Conservation (phyloP, 2,888 invertebrate species). For the Trichogramma dendrolimi region DNA sequence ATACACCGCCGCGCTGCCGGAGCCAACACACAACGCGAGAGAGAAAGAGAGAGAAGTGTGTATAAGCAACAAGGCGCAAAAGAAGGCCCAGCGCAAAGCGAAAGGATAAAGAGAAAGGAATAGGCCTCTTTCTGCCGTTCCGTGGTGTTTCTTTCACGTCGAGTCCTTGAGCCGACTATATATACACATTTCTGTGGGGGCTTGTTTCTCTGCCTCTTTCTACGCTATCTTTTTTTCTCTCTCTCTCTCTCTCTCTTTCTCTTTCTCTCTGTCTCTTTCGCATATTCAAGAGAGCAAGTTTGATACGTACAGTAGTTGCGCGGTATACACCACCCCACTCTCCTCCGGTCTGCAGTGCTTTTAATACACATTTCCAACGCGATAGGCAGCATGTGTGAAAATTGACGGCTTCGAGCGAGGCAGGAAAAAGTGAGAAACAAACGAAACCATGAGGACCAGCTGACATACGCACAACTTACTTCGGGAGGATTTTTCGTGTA, state of each 20-base stretch:
- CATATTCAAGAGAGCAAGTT: neutral
- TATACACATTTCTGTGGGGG: neutral
- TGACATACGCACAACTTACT: slow-evolving; percentile 10
- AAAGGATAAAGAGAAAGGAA: slow-evolving; percentile 53
- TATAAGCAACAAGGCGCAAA: slow-evolving; percentile 16
- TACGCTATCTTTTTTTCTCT: slow-evolving; percentile 23
- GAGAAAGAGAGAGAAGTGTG: slow-evolving; percentile 19
- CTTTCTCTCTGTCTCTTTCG: slow-evolving; percentile 8
- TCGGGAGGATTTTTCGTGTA: neutral
- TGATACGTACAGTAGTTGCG: no score
- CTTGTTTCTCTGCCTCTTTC: slow-evolving; percentile 8
- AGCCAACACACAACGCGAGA: neutral
- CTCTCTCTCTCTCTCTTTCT: slow-evolving; percentile 7
- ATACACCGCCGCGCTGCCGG: neutral
- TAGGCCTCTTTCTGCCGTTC: slow-evolving; percentile 34
- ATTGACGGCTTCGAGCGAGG: no score
- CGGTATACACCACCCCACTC: no score
- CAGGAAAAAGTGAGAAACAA: neutral
- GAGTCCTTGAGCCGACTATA: slow-evolving; percentile 39
- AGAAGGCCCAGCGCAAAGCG: slow-evolving; percentile 42
- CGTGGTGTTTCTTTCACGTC: slow-evolving; percentile 31
- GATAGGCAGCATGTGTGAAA: no score
- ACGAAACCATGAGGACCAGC: slow-evolving; percentile 20
- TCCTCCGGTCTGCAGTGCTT: no score
- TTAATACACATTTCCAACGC: no score